Base-by-base conservation (phyloP, 2,888 invertebrate genomes). In the Capitulum mitella region DNA sequence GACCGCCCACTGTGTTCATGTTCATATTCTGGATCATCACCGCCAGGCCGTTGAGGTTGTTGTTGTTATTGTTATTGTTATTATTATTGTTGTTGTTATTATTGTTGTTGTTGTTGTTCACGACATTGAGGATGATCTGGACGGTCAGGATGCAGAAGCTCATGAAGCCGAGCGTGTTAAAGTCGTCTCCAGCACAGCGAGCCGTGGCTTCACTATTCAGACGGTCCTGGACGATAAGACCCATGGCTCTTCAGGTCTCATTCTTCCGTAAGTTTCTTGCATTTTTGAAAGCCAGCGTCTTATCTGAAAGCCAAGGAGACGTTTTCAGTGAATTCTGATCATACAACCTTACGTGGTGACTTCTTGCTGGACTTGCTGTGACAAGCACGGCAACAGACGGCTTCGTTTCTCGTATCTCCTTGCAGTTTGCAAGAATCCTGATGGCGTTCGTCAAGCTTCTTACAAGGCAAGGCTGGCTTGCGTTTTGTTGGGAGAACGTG, bases 21-120 rank as follows among this genome's bases (percentile, higher is more conserved):
- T 58, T 58, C 58, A 58, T 37, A 14, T 78, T 76, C 46, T 76
- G 75, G 26, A 77, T 80, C 22, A 77, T 74, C 40, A 78, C 78
- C 19, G 54, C 40, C 34, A 78, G 77, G 43, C 78, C 79, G 78
- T 80, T 80, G n/a, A 77, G 77, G 37, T 80, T 80, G 32, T 80
- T 79, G 46, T 80, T 80, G 54, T 80, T 78, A 64, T 80, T 80
- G 22, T 80, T 80, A 37, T 80, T 80, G 29, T 80, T 80, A 46
- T 80, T 80, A 29, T 80, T 80, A 43, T 79, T 80, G 37, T 80
- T 80, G 29, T 79, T 79, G 22, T 80, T 80, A 26, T 80, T 80
- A 34, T 80, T 80, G 48, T 79, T 80, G 48, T 79, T 80, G 48
- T 78, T 80, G 61, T 78, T 80, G 75, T 78, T 80, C 64, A 80